Conservation (phyloP, 2,113 vertebrate species). For the Macquaria australasica region DNA sequence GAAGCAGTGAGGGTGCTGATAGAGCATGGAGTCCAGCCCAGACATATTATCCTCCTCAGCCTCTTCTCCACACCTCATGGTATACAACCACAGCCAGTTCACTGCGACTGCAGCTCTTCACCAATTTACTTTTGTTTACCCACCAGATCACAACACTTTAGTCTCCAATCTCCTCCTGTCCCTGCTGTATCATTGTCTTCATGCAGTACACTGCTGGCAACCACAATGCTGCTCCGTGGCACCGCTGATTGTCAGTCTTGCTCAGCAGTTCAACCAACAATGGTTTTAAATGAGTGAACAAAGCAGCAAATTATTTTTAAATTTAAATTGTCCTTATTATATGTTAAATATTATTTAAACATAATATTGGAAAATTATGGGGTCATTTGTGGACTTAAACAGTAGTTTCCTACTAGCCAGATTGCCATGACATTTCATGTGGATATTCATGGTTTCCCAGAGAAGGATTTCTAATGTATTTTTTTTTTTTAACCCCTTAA, state of each 20-base stretch:
- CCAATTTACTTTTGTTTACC: slow-evolving; percentile 39
- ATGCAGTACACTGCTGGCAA: neutral
- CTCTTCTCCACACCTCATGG: slow-evolving; percentile 97
- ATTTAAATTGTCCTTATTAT: neutral
- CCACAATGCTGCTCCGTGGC: neutral
- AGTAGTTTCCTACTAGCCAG: neutral
- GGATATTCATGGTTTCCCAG: slow-evolving; percentile 11
- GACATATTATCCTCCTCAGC: slow-evolving; percentile 95
- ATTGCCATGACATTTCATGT: slow-evolving; percentile 1
- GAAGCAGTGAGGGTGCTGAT: slow-evolving; percentile 95
- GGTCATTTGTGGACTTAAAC: neutral
- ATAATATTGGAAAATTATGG: neutral
- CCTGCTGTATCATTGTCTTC: slow-evolving; percentile 10
- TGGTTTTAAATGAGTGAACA: neutral
- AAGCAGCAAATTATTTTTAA: neutral
- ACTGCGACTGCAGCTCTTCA: slow-evolving; percentile 6
- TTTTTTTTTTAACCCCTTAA: slow-evolving; percentile 2
- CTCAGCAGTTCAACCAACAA: neutral
- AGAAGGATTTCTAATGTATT: neutral
- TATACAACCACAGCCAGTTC: slow-evolving; percentile 70
- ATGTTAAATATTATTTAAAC: neutral
- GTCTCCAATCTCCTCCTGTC: slow-evolving; percentile 6
- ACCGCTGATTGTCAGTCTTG: neutral
- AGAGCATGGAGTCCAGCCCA: slow-evolving; percentile 94
- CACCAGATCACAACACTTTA: slow-evolving; percentile 9